phyloP scores from a whole-genome alignment of 1,140 invertebrate species.

The Gyrodactylus bullatarudis region DNA sequence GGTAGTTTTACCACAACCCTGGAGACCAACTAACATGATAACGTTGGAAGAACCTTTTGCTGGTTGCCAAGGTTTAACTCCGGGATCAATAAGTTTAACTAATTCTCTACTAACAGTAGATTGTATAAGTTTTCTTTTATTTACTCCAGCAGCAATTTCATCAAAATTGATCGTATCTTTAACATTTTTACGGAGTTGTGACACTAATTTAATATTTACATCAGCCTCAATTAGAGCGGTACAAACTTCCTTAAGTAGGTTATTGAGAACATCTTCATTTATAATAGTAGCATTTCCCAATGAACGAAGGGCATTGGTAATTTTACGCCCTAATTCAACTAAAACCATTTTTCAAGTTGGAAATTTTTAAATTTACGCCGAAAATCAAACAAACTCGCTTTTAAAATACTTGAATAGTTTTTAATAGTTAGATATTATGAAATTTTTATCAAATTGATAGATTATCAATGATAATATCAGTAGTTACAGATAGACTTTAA shows the following conservation, averaged over 20 bases:
- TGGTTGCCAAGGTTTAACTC: constrained; percentile 78
- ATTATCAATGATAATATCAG: no score
- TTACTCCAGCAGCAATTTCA: constrained; percentile 92
- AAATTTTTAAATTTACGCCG: constrained; percentile 28
- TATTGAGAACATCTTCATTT: constrained; percentile 89
- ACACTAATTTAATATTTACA: constrained; percentile 85
- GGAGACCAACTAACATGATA: constrained; percentile 97
- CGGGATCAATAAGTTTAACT: constrained; percentile 50
- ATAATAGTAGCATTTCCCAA: constrained; percentile 91
- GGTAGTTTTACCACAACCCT: constrained; percentile 90
- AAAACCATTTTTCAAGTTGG: constrained; percentile 88
- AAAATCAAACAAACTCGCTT: no score
- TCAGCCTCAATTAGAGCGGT: constrained; percentile 83
- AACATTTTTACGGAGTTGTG: constrained; percentile 88
- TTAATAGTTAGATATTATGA: no score
- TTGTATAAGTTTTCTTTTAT: constrained; percentile 91
- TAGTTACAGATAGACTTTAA: no score
- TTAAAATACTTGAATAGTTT: no score
- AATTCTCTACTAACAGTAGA: constrained; percentile 92
- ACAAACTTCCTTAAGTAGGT: constrained; percentile 96
- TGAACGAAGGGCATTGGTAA: constrained; percentile 76
- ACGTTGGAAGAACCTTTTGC: constrained; percentile 72
- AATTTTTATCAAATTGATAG: no score
- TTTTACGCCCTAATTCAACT: constrained; percentile 94
- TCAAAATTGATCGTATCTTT: constrained; percentile 83